phyloP scores from a whole-genome alignment of 2,888 invertebrate genomes.

The Euzophera pinguis region DNA sequence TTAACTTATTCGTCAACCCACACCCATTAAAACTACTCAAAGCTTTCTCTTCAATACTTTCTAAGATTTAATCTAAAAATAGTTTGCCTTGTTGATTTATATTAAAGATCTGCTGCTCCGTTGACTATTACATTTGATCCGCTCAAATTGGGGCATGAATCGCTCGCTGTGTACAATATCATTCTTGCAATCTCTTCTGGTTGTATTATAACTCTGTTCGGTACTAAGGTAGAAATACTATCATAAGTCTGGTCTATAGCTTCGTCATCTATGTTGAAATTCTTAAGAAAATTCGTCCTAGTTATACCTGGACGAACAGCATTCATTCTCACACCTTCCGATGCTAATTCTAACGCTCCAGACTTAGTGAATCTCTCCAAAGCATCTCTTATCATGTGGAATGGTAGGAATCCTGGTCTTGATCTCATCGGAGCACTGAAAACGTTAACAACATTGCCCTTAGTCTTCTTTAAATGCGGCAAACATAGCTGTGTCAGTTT shows the following conservation, averaged over 20 bases:
- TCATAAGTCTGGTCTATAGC: conserved; percentile 40
- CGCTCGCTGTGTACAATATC: conserved; percentile 50
- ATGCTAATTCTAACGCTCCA: conserved; percentile 47
- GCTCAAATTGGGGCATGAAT: conserved; percentile 43
- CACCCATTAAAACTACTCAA: not conserved
- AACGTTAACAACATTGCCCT: conserved; percentile 53
- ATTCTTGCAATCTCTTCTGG: conserved; percentile 55
- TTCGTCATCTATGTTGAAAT: conserved; percentile 46
- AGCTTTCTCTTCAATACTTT: not conserved
- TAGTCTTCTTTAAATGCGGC: conserved; percentile 44
- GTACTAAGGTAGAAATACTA: conserved; percentile 36
- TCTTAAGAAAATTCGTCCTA: conserved; percentile 48
- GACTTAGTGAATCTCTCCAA: conserved; percentile 50
- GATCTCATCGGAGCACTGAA: conserved; percentile 42
- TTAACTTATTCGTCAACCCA: not conserved
- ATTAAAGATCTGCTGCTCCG: conserved; percentile 30
- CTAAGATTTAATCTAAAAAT: not conserved
- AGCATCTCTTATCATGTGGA: conserved; percentile 47
- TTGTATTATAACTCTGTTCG: conserved; percentile 43
- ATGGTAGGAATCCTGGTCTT: conserved; percentile 47
- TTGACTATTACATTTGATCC: conserved; percentile 45
- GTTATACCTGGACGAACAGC: conserved; percentile 54
- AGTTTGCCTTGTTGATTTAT: not conserved
- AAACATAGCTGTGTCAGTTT: conserved; percentile 47
- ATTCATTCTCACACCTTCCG: conserved; percentile 54